Evolutionary conservation across 2,888 invertebrate species (phyloP).

Genomic region (Pediacus dermestoides): DNA sequence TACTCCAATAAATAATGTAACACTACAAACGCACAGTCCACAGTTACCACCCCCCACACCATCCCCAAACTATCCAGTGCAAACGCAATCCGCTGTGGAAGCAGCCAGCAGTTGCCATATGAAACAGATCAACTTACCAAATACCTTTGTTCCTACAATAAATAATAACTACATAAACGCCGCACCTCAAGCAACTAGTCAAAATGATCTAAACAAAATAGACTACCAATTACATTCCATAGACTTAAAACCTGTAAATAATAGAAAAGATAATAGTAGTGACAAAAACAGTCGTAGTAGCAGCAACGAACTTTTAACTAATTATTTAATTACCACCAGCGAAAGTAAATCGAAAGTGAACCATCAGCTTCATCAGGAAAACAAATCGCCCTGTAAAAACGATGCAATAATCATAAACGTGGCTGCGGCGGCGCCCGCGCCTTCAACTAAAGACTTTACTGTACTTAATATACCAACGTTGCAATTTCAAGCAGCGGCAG

Average conservation of each 20-base stretch:
- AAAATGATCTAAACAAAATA: slow-evolving; percentile 28
- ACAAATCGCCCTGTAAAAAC: neutral
- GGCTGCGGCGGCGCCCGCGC: slow-evolving; percentile 14
- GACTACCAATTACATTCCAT: slow-evolving; percentile 30
- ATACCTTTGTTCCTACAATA: slow-evolving; percentile 41
- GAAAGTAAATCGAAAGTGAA: slow-evolving; percentile 10
- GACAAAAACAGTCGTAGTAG: too few species aligned
- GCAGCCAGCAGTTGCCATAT: slow-evolving; percentile 25
- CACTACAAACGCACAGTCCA: slow-evolving; percentile 43
- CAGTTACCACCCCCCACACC: slow-evolving; percentile 46
- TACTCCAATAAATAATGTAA: slow-evolving; percentile 38
- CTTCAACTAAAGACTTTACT: slow-evolving; percentile 29
- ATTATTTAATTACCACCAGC: slow-evolving; percentile 15
- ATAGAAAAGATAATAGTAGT: slow-evolving; percentile 14
- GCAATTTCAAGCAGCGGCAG: slow-evolving; percentile 30
- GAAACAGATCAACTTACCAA: slow-evolving; percentile 27
- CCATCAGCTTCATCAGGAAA: neutral
- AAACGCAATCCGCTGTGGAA: slow-evolving; percentile 27
- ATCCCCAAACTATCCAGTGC: slow-evolving; percentile 45
- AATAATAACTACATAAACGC: slow-evolving; percentile 39
- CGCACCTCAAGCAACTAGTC: slow-evolving; percentile 41
- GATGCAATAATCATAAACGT: neutral
- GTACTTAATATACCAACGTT: slow-evolving; percentile 46
- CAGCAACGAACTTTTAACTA: slow-evolving; percentile 20
- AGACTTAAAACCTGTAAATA: slow-evolving; percentile 18